Percentiles rank a stretch among this genome's conserved stretches.
These are phyloP conservation scores for Ctenopoma multispine DNA, from an alignment of 2,797 vertebrate species.

Conservation along the genomic window DNA sequence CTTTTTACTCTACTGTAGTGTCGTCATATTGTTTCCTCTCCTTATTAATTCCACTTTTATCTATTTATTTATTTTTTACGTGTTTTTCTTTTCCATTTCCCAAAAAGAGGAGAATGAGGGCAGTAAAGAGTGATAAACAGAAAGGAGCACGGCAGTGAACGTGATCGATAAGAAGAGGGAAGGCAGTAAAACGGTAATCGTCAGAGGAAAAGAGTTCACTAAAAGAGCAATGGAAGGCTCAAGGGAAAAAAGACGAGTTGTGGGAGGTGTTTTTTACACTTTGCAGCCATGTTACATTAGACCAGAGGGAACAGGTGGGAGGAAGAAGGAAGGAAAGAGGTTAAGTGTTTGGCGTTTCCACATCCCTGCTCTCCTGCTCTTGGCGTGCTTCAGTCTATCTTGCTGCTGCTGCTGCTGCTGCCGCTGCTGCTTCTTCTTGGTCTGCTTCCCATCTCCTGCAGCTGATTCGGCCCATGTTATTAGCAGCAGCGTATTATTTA, in stretches of 20 bases:
- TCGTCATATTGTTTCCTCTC: conserved; percentile 18
- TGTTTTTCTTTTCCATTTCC: conserved; percentile 11
- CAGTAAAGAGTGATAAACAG: conserved; percentile 36
- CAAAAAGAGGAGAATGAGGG: conserved; percentile 10
- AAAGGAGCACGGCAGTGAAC: conserved; percentile 40
- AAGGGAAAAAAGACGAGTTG: conserved; percentile 44
- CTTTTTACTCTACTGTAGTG: conserved; percentile 2
- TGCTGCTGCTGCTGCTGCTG: conserved; percentile 2
- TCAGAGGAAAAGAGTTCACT: conserved; percentile 48
- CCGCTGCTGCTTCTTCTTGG: conserved; percentile 3
- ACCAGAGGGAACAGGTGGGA: conserved; percentile 66
- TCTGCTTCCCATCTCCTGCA: conserved; percentile 29
- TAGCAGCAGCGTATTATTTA: conserved; percentile 65
- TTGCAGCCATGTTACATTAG: conserved; percentile 60
- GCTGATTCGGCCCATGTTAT: conserved; percentile 50
- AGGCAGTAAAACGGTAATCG: conserved; percentile 55
- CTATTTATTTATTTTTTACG: neutral
- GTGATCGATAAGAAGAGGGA: conserved; percentile 52
- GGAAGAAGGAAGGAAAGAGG: conserved; percentile 49
- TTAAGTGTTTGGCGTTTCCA: conserved; percentile 65
- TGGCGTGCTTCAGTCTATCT: conserved; percentile 51
- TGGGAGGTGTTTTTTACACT: conserved; percentile 58
- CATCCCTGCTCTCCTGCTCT: conserved; percentile 47
- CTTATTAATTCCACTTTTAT: neutral
- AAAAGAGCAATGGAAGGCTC: conserved; percentile 52